Base-by-base conservation (phyloP, 1,140 invertebrate genomes). In the Muscidifurax raptorellus region DNA sequence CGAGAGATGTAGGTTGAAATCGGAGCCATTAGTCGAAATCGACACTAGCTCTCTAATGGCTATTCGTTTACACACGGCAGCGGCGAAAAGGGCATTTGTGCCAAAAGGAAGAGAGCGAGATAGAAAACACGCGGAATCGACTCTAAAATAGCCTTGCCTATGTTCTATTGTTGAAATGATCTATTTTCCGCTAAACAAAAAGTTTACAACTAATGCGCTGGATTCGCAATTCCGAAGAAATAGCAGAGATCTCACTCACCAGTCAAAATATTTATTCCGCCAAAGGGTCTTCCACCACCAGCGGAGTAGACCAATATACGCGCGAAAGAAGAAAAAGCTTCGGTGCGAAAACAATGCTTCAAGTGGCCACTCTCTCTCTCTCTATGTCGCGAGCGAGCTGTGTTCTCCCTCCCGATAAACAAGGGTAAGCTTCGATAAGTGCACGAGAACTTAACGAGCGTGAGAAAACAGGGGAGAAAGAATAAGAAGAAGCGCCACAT, bases 11-110 rank as follows among this genome's bases (percentile, higher is more conserved):
- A 64, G 36, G 30, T 30, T 75, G 40, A 69, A 83, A 83, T 78
- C 36, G 66, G 75, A 69, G 74, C 64, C 82, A 83, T 83, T 83
- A 83, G 82, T 83, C 75, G 59, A 75, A 67, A 83, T 83, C 81
- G 81, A 76, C 81, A 28, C 77, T 80, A 40, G 18, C 2, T 78
- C 2, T 78, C 64, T 71, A 78, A 77, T 78, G 75, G 75, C 64
- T 28, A 15, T 32, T 69, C 32, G 40, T 83, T 78, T 83, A 78
- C 59, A 71, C 59, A 71, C 25, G 27, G 22, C n/a, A 32, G 15
- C 64, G 6, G 27, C 25, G 25, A 71, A 52, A 52, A 78, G 9
- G 18, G 27, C 40, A 25, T 74, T 81, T 10, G 27, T 40, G 44
- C 36, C 15, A 47, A 71, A 59, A 82, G 44, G 22, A 74, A 40